These are phyloP conservation scores for Phodopus roborovskii DNA, from an alignment of 2,113 vertebrate species.

Conservation along the genomic window DNA sequence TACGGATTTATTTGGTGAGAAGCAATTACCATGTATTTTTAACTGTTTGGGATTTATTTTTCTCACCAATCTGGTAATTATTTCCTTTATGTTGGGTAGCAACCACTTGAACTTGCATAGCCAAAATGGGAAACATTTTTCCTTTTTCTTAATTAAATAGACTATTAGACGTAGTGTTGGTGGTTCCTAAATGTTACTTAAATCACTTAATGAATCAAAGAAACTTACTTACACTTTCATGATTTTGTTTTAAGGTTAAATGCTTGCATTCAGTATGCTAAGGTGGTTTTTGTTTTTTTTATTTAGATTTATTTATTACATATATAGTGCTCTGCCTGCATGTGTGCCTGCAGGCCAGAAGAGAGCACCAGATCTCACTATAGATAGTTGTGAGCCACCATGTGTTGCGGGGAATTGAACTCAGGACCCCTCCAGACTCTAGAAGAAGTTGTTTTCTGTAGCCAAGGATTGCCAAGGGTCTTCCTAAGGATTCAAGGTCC, in stretches of 20 bases:
- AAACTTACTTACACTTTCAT: neutral
- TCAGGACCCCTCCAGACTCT: too few relatives aligned
- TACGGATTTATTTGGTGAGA: neutral
- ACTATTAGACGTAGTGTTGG: neutral
- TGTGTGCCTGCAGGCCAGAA: too few relatives aligned
- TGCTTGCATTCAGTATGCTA: neutral
- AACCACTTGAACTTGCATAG: neutral
- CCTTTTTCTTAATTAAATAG: neutral
- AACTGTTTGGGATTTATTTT: neutral
- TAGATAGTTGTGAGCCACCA: too few relatives aligned
- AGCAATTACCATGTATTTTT: neutral
- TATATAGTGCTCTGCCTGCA: too few relatives aligned
- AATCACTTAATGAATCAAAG: neutral
- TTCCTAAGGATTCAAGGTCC: neutral
- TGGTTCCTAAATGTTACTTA: neutral
- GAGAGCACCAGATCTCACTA: too few relatives aligned
- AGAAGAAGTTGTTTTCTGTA: neutral
- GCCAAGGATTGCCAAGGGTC: neutral
- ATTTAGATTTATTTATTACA: too few relatives aligned
- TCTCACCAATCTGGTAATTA: neutral
- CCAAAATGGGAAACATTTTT: neutral
- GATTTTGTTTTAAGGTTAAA: conserved; percentile 15
- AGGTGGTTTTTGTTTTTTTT: too few relatives aligned
- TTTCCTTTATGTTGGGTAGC: neutral
- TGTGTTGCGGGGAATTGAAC: too few relatives aligned